Conservation (phyloP, 2,797 vertebrate species). For the Chloroceryle inda region DNA sequence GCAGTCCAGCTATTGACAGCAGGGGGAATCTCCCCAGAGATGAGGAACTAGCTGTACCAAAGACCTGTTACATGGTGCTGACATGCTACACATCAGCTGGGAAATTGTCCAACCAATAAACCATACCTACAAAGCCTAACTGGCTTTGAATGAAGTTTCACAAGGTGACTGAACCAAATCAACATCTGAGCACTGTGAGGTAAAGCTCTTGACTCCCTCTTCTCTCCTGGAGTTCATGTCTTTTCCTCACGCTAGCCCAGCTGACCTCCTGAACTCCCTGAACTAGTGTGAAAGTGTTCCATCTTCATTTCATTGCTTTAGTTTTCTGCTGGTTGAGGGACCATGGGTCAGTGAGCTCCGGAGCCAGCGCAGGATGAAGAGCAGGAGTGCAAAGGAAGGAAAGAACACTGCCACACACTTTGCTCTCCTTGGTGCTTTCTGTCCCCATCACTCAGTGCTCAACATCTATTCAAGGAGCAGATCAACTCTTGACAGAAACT, state of each 20-base stretch:
- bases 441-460: neutral
- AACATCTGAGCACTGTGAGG: rapidly evolving
- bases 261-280: neutral
- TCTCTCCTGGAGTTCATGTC: neutral
- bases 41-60: neutral
- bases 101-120: neutral
- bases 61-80: neutral
- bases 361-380: neutral
- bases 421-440: neutral
- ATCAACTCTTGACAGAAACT: neutral
- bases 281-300: neutral
- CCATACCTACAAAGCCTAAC: neutral
- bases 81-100: neutral
- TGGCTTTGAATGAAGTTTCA: neutral
- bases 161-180: neutral
- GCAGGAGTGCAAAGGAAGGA: neutral
- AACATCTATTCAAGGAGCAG: neutral
- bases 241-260: neutral
- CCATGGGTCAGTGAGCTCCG: neutral
- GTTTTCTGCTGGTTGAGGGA: neutral
- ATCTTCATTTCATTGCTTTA: neutral
- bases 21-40: neutral
- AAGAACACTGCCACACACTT: neutral
- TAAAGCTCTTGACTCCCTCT: neutral
- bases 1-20: neutral